These are phyloP conservation scores for Fissipunctia ypsillon DNA, from an alignment of 2,888 invertebrate species.

Conservation along the genomic window DNA sequence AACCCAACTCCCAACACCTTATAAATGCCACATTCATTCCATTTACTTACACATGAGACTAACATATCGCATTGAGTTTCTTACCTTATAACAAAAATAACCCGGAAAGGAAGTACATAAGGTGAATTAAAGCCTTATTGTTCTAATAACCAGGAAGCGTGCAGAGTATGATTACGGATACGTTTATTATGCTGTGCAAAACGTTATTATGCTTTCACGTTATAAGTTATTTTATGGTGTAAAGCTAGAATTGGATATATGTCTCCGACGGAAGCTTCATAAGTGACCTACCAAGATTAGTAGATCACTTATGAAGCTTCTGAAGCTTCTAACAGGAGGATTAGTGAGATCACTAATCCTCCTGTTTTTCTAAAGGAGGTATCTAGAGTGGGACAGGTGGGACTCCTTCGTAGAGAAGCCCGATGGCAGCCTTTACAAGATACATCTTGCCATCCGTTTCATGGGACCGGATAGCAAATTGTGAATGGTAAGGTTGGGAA, in stretches of 20 bases:
- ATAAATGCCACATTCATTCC: slow-evolving; percentile 1
- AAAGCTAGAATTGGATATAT: slow-evolving; percentile 14
- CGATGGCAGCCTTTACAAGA: not conserved
- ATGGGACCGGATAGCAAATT: too few species aligned
- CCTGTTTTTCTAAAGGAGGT: not conserved
- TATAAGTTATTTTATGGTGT: slow-evolving; percentile 25
- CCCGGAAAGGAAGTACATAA: slow-evolving; percentile 10
- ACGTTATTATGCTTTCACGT: slow-evolving; percentile 25
- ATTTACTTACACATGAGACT: slow-evolving; percentile 31
- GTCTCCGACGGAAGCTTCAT: not conserved
- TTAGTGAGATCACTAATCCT: not conserved
- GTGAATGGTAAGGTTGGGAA: too few species aligned
- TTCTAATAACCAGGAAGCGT: slow-evolving; percentile 39
- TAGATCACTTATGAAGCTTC: too few species aligned
- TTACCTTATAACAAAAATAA: slow-evolving; percentile 12
- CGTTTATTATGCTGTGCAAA: slow-evolving; percentile 39
- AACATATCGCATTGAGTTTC: slow-evolving; percentile 29
- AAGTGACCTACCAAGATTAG: not conserved
- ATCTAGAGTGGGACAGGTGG: not conserved
- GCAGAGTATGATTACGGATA: slow-evolving; percentile 34
- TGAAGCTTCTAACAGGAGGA: too few species aligned
- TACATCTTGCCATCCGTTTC: too few species aligned
- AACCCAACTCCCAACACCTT: not conserved
- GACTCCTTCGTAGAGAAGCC: not conserved
- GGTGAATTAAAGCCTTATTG: slow-evolving; percentile 38